Base-by-base conservation (phyloP, 2,888 invertebrate genomes). In the Troides aeacus region DNA sequence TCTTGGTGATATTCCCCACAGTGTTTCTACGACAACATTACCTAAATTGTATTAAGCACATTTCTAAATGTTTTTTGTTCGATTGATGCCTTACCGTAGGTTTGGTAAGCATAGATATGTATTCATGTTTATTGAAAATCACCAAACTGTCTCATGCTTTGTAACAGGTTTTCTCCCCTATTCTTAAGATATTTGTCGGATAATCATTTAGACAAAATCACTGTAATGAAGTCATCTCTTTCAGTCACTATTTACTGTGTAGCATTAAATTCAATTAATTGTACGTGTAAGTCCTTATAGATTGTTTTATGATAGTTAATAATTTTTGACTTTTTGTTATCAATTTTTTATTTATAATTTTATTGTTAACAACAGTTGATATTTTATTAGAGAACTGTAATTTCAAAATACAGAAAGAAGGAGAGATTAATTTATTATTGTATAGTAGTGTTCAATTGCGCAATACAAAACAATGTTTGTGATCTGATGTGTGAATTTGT, bases 401-500 rank as follows among this genome's bases (percentile, higher is more conserved):
- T 78, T 85, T 84, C 83, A 86, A 84, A 77, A 84, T 79, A 15
- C 15, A 46, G 46, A 46, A 46, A 15, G 46, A 39, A 10, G 77
- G 86, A 84, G 91, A 92, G 92, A 91, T 92, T 92, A 90, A 90
- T 89, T 91, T 92, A 90, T 85, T 82, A 84, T 81, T 83, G 84
- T 84, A 85, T 88, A 89, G 85, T 85, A 84, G 86, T 87, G 85
- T 89, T 89, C 83, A 87, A 80, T 86, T 82, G 87, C 90, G 88
- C 90, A 90, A 90, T 89, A 87, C 84, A 84, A 21, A 21, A 84
- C 82, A 83, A 85, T 87, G 88, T 90, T 89, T 90, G 92, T 90
- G 92, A 92, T 92, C 92, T 90, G 90, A 91, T 87, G 88, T 84
- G 84, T 86, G 86, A 83, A 84, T 87, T 88, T 81, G 81, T 89